These are phyloP conservation scores for Phylloscopus whistleri DNA, from an alignment of 2,113 vertebrate genomes.

Conservation along the genomic window DNA sequence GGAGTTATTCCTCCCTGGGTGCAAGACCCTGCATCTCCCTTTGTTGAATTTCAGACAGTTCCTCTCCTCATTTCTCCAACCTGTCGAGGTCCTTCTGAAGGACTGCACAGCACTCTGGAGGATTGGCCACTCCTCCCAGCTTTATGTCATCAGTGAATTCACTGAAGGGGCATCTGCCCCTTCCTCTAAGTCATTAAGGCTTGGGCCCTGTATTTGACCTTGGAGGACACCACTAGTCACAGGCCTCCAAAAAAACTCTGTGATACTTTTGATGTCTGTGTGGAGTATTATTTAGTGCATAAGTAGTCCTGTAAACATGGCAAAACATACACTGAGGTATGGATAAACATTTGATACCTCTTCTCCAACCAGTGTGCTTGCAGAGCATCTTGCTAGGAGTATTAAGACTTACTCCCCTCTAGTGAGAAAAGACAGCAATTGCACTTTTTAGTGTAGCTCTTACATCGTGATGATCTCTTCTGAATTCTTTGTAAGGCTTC, in stretches of 20 bases:
- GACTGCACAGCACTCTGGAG: not conserved
- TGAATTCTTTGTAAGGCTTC: not conserved
- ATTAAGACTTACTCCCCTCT: slow-evolving; percentile 43
- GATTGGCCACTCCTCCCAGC: not conserved
- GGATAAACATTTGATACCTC: not conserved
- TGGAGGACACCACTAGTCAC: not conserved
- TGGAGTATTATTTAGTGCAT: not conserved
- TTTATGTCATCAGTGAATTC: not conserved
- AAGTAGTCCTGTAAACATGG: not conserved
- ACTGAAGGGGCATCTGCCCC: rapidly evolving
- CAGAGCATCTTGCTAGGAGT: not conserved
- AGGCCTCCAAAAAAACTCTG: not conserved
- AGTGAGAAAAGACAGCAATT: not conserved
- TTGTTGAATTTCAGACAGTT: not conserved
- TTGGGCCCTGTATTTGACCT: not conserved
- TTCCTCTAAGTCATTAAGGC: not conserved
- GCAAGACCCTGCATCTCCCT: not conserved
- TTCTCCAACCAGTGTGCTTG: not conserved
- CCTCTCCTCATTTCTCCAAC: not conserved
- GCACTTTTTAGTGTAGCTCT: not conserved
- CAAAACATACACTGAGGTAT: not conserved
- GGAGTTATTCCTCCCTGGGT: not conserved
- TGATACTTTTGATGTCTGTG: not conserved
- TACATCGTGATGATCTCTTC: not conserved
- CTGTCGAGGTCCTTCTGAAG: not conserved